Conservation (phyloP, 2,113 vertebrate species). For the Cercocebus atys region DNA sequence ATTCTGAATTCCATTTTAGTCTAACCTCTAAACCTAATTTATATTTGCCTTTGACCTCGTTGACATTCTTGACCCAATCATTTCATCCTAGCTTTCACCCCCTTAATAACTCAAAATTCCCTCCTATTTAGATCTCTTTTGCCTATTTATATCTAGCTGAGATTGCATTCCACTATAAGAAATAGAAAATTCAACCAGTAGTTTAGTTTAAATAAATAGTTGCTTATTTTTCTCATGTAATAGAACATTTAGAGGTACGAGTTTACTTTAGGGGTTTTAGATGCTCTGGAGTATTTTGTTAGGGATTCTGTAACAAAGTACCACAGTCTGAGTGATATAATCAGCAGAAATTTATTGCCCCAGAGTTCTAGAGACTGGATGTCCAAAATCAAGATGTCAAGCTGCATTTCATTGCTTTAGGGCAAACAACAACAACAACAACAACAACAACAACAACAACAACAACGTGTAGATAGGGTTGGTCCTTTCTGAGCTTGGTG, state of each 20-base stretch:
- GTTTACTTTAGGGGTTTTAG: background rate
- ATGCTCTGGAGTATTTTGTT: background rate
- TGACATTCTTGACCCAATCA: background rate
- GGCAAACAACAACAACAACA: no score
- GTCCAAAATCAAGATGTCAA: background rate
- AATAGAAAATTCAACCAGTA: background rate
- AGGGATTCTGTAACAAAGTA: background rate
- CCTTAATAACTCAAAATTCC: background rate
- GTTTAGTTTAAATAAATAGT: background rate
- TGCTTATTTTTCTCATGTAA: background rate
- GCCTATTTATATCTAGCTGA: no score
- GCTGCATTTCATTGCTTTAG: no score
- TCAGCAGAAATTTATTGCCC: background rate
- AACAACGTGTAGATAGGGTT: background rate
- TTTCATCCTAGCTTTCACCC: background rate
- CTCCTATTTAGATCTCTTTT: background rate
- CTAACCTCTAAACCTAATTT: background rate
- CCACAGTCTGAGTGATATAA: background rate
- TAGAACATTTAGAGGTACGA: background rate
- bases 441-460: no score
- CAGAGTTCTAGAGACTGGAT: background rate
- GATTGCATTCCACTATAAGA: background rate
- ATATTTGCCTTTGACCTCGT: background rate
- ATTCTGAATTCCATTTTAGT: background rate
- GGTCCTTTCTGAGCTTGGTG: background rate